Percentiles rank a stretch among this genome's conserved stretches.
Conservation (phyloP, 2,113 vertebrate genomes). For the Pomatostomus ruficeps region DNA sequence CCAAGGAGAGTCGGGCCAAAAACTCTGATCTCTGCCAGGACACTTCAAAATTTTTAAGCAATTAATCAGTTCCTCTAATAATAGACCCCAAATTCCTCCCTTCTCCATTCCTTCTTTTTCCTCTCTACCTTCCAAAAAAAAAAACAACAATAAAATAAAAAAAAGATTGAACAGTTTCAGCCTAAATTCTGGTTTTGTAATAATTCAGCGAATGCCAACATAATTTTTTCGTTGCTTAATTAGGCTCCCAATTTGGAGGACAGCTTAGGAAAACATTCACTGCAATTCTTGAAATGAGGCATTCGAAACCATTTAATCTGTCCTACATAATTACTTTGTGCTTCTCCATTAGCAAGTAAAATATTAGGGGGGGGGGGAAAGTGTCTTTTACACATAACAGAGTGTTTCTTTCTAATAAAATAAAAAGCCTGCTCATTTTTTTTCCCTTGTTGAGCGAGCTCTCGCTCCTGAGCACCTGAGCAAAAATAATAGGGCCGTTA, state of each 20-base stretch:
- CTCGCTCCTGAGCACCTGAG: not conserved
- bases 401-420: not conserved
- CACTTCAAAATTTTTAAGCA: not conserved
- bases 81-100: not conserved
- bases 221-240: not conserved
- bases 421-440: not conserved
- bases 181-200: not conserved
- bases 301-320: not conserved
- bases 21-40: not conserved
- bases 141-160: too few species aligned
- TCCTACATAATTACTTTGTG: not conserved
- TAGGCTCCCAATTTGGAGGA: not conserved
- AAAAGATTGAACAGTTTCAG: not conserved
- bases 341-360: not conserved
- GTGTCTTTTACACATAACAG: not conserved
- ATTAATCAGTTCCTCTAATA: not conserved
- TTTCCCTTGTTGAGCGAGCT: not conserved
- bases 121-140: not conserved
- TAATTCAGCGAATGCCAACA: not conserved
- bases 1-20: not conserved
- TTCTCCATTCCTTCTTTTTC: not conserved
- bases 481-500: not conserved
- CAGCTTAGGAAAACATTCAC: slow-evolving; percentile 1
- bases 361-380: not conserved
- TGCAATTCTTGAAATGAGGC: not conserved